Conservation (phyloP, 2,797 vertebrate species). For the Malurus leucopterus region DNA sequence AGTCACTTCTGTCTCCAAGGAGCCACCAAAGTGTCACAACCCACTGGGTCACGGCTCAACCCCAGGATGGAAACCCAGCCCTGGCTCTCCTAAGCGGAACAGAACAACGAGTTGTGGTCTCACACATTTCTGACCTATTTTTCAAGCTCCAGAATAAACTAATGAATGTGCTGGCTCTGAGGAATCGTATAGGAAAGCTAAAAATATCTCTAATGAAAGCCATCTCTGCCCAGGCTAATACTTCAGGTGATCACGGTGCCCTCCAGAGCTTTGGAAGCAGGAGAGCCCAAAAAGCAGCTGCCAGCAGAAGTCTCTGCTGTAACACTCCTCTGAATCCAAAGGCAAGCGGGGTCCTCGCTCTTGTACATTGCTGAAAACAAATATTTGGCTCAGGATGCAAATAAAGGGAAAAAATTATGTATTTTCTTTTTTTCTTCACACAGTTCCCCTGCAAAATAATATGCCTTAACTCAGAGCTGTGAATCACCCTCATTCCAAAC, state of each 20-base stretch:
- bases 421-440: neutral
- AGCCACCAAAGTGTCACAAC: fast-evolving
- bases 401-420: neutral
- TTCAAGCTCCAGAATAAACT: neutral
- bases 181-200: neutral
- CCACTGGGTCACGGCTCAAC: fast-evolving
- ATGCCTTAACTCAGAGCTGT: neutral
- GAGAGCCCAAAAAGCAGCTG: neutral
- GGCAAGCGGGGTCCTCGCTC: neutral
- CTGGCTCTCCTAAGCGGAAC: neutral
- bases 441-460: neutral
- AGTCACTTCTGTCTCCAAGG: neutral
- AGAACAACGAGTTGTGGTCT: fast-evolving
- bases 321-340: neutral
- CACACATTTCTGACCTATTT: neutral
- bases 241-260: neutral
- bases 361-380: neutral
- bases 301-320: neutral
- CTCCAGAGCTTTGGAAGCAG: neutral
- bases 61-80: neutral
- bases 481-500: neutral
- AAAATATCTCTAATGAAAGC: neutral
- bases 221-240: neutral
- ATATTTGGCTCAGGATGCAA: neutral
- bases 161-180: neutral